A percentile compares a stretch with the other conserved stretches of the same genome.
phyloP scores from a whole-genome alignment of 2,113 vertebrate species.

The Brachyistius frenatus region DNA sequence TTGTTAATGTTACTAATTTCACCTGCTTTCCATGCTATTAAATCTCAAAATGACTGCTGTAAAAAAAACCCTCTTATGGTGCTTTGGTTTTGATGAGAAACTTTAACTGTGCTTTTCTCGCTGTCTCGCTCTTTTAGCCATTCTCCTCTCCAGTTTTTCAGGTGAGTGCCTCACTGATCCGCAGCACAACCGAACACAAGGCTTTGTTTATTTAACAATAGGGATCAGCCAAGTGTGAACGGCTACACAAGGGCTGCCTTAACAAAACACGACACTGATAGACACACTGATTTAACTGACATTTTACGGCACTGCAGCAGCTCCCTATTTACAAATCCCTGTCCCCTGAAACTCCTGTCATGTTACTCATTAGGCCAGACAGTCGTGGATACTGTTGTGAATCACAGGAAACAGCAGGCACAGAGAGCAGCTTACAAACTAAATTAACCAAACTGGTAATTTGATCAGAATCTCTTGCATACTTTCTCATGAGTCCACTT shows the following conservation, averaged over 20 bases:
- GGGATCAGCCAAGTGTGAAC: constrained; percentile 65
- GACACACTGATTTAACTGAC: constrained; percentile 48
- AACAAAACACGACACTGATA: constrained; percentile 69
- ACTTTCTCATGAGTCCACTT: constrained; percentile 66
- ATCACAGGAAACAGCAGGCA: not conserved
- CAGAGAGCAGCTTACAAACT: constrained; percentile 21
- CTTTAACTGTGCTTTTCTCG: not conserved
- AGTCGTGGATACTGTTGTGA: constrained; percentile 7
- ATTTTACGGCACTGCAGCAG: constrained; percentile 32
- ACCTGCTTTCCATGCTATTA: constrained; percentile 10
- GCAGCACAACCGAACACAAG: constrained; percentile 52
- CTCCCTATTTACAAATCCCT: constrained; percentile 20
- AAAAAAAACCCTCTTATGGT: not conserved
- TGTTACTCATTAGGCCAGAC: constrained; percentile 21
- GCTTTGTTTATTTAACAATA: constrained; percentile 77
- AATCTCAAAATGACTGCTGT: constrained; percentile 4
- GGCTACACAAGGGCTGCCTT: constrained; percentile 61
- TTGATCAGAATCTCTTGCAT: constrained; percentile 56
- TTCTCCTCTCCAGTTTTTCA: constrained; percentile 45
- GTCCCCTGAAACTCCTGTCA: not conserved
- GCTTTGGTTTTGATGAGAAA: constrained; percentile 6
- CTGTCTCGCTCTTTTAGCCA: not conserved
- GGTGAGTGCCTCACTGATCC: constrained; percentile 61
- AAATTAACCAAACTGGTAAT: constrained; percentile 43
- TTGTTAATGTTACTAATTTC: constrained; percentile 6